Percentiles rank a stretch among this genome's conserved stretches.
phyloP scores from a whole-genome alignment of 1,140 invertebrate genomes.

The Coelopa frigida region DNA sequence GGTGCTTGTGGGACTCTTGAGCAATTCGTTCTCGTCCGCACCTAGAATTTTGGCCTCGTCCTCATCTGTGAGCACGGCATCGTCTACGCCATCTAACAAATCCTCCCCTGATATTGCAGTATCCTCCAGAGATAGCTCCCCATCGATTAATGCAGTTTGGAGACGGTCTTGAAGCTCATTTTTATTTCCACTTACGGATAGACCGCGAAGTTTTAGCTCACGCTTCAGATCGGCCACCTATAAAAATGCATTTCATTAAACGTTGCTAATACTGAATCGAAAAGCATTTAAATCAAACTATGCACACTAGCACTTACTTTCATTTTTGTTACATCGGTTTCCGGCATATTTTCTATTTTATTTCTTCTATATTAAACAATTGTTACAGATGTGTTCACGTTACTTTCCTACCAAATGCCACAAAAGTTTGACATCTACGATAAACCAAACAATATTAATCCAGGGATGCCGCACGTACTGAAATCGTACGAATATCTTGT shows the following conservation, averaged over 20 bases:
- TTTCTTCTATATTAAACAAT: too few relatives aligned
- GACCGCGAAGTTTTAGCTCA: slow-evolving; percentile 68
- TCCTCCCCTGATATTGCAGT: slow-evolving; percentile 44
- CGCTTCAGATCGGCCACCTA: slow-evolving; percentile 71
- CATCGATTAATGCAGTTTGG: slow-evolving; percentile 56
- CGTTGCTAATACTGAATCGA: background rate
- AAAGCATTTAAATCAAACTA: background rate
- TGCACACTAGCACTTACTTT: slow-evolving; percentile 21
- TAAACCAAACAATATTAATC: too few relatives aligned
- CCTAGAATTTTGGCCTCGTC: slow-evolving; percentile 28
- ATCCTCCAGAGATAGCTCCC: slow-evolving; percentile 46
- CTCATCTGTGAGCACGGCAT: slow-evolving; percentile 33
- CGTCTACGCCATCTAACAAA: slow-evolving; percentile 30
- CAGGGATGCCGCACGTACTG: too few relatives aligned
- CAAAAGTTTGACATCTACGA: too few relatives aligned
- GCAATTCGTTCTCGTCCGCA: slow-evolving; percentile 30
- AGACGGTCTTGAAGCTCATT: slow-evolving; percentile 69
- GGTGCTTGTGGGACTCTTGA: slow-evolving; percentile 34
- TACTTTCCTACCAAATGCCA: too few relatives aligned
- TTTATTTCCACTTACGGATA: slow-evolving; percentile 70
- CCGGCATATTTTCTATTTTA: slow-evolving; percentile 25
- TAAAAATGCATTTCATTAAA: slow-evolving; percentile 12
- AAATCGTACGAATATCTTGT: too few relatives aligned
- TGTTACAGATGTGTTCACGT: too few relatives aligned
- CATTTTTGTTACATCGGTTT: slow-evolving; percentile 42